Percentiles rank a stretch among this genome's conserved stretches.
Evolutionary conservation across 2,113 vertebrate genomes (phyloP).

Genomic region (Picathartes gymnocephalus): DNA sequence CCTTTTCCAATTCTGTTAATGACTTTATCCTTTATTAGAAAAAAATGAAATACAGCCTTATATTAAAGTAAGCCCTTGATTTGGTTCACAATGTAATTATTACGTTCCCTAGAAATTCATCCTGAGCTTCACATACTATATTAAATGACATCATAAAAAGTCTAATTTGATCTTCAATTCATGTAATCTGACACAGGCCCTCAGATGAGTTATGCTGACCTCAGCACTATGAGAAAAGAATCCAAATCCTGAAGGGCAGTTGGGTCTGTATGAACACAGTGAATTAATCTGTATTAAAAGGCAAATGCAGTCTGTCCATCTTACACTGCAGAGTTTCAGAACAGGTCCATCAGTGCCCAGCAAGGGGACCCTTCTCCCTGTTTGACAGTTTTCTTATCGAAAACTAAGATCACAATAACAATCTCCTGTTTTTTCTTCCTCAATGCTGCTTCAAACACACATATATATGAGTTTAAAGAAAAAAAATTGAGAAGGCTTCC

Average conservation of each 20-base stretch:
- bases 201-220: not conserved
- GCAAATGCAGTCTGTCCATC: not conserved
- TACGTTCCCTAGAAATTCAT: constrained; percentile 1
- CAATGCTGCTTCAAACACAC: not conserved
- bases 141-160: constrained; percentile 3
- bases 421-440: not conserved
- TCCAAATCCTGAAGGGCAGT: not conserved
- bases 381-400: not conserved
- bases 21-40: constrained; percentile 79
- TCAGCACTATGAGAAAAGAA: not conserved
- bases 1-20: constrained; percentile 78
- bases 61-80: not conserved
- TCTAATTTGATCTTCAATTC: not conserved
- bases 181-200: not conserved
- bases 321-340: not conserved
- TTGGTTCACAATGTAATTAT: not conserved
- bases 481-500: not conserved
- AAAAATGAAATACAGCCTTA: constrained; percentile 1
- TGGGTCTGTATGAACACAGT: not conserved
- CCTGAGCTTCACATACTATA: not conserved
- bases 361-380: not conserved
- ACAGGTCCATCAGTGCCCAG: not conserved
- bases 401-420: not conserved
- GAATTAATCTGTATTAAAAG: not conserved
- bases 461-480: not conserved